Conservation (phyloP, 1,140 invertebrate species). For the Bombus ignitus region DNA sequence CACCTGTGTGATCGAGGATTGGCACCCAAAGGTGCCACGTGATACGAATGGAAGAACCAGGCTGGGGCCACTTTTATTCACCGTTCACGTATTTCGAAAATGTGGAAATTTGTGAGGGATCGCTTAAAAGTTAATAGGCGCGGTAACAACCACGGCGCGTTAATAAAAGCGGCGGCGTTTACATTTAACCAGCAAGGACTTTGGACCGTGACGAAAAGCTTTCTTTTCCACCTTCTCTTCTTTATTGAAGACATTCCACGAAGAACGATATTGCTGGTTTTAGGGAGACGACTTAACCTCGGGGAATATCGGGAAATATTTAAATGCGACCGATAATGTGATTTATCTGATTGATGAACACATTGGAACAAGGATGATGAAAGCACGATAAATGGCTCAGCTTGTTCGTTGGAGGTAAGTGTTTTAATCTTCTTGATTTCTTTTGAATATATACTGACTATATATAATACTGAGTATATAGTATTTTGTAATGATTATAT, state of each 20-base stretch:
- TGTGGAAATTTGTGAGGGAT: neutral
- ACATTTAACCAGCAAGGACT: neutral
- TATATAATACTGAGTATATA: no score
- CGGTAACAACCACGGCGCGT: constrained; percentile 5
- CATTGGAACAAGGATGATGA: neutral
- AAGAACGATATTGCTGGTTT: no score
- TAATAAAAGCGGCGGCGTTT: neutral
- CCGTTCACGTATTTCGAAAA: constrained; percentile 1
- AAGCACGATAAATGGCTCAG: neutral
- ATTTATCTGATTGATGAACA: neutral
- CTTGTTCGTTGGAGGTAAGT: neutral
- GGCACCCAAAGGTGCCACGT: constrained; percentile 2
- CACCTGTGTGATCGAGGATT: neutral
- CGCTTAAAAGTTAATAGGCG: constrained; percentile 24
- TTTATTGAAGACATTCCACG: neutral
- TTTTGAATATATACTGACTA: neutral
- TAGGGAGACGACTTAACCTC: no score
- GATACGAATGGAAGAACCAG: constrained; percentile 5
- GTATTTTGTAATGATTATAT: no score
- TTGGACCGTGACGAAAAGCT: no score
- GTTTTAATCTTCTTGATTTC: neutral
- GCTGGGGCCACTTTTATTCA: neutral
- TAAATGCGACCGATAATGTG: neutral
- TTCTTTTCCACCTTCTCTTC: neutral
- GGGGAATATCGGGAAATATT: neutral